Percentiles rank a stretch among this genome's conserved stretches.
These are phyloP conservation scores for Serilophus lunatus DNA, from an alignment of 2,113 vertebrate genomes.

Conservation along the genomic window DNA sequence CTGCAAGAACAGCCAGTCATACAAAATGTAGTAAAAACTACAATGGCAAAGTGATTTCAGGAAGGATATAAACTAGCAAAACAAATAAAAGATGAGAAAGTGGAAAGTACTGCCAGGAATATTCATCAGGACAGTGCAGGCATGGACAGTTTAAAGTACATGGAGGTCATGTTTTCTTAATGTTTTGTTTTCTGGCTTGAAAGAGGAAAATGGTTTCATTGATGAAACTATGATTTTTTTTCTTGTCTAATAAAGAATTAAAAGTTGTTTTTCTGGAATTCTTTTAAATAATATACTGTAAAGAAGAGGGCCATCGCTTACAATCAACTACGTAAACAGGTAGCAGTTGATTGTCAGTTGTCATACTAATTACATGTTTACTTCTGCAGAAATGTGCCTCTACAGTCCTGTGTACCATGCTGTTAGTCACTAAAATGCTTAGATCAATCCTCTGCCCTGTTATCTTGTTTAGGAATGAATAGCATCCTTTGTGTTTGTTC, in stretches of 20 bases:
- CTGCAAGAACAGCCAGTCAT: not conserved
- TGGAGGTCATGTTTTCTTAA: not conserved
- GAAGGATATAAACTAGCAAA: not conserved
- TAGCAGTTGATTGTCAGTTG: not conserved
- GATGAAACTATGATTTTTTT: not conserved
- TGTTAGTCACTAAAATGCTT: not conserved
- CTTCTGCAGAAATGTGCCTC: not conserved
- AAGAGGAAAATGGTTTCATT: not conserved
- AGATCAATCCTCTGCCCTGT: not conserved
- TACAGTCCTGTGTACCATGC: not conserved
- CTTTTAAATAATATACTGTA: not conserved
- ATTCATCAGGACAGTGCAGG: rapidly evolving
- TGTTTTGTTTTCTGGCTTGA: not conserved
- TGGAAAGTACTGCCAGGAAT: not conserved
- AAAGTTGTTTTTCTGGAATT: not conserved
- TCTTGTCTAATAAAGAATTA: not conserved
- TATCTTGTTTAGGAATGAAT: not conserved
- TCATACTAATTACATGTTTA: not conserved
- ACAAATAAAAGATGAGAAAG: not conserved
- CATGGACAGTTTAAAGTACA: not conserved
- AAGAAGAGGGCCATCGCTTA: not conserved
- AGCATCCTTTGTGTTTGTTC: not conserved
- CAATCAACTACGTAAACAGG: not conserved
- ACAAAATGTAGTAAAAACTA: not conserved
- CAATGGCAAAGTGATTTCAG: not conserved